These are phyloP conservation scores for Sclerodermus sp. DNA, from an alignment of 2,888 invertebrate species.

Conservation along the genomic window DNA sequence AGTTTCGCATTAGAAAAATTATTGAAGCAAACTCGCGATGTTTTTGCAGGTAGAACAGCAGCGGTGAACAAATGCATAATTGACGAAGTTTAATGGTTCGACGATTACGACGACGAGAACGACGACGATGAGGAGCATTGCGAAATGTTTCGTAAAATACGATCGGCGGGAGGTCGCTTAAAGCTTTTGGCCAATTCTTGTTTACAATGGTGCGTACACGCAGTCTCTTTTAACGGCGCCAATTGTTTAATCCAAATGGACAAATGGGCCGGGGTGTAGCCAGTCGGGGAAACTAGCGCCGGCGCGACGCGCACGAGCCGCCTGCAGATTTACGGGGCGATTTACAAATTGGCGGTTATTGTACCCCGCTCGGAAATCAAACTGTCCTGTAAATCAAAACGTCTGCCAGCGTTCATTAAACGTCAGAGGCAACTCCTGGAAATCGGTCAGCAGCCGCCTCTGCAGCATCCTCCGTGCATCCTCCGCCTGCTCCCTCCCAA, in stretches of 20 bases:
- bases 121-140: too few relatives aligned
- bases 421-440: conserved; percentile 45
- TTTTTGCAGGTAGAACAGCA: too few relatives aligned
- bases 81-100: too few relatives aligned
- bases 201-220: background rate
- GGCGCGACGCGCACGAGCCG: conserved; percentile 8
- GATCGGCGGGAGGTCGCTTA: too few relatives aligned
- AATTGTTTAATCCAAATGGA: conserved; percentile 45
- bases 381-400: conserved; percentile 56
- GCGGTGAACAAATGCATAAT: too few relatives aligned
- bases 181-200: too few relatives aligned
- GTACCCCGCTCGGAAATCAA: conserved; percentile 52
- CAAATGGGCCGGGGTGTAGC: conserved; percentile 27
- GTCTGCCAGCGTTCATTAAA: conserved; percentile 53
- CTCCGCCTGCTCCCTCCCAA: too few relatives aligned
- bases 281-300: background rate
- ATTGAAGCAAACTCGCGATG: too few relatives aligned
- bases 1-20: too few relatives aligned
- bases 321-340: conserved; percentile 52
- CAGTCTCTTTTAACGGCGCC: conserved; percentile 27
- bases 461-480: background rate
- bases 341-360: conserved; percentile 59
- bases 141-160: too few relatives aligned
- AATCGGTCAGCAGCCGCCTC: conserved; percentile 25
- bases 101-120: too few relatives aligned